These are phyloP conservation scores for Cervus canadensis DNA, from an alignment of 2,113 vertebrate species.

Conservation along the genomic window DNA sequence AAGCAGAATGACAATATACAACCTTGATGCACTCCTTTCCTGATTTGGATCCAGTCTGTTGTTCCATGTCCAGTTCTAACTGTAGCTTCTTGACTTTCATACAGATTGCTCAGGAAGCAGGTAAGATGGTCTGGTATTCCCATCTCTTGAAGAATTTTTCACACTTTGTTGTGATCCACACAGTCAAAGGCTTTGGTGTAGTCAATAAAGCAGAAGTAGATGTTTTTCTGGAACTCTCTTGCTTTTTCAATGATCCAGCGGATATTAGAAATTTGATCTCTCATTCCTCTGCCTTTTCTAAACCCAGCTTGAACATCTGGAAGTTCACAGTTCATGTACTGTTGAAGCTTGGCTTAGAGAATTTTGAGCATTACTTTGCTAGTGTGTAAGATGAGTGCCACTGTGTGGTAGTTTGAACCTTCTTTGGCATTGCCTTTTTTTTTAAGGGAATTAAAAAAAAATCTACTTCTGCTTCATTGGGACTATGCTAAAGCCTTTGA, in stretches of 20 bases:
- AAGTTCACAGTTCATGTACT: not conserved
- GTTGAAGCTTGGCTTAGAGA: not conserved
- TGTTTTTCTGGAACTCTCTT: not conserved
- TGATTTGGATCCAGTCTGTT: not conserved
- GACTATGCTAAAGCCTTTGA: not conserved
- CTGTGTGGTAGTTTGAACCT: not conserved
- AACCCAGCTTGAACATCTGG: not conserved
- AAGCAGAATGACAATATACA: not conserved
- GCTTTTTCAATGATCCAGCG: fast-evolving
- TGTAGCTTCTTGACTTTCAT: not conserved
- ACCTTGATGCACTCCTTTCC: not conserved
- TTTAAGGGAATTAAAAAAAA: not conserved
- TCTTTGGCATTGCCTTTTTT: not conserved
- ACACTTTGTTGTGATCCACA: not conserved
- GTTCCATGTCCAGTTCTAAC: not conserved
- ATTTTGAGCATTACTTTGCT: not conserved
- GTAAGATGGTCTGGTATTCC: not conserved
- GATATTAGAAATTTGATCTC: not conserved
- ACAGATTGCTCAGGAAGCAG: not conserved
- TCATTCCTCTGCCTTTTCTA: not conserved
- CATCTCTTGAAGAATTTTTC: not conserved
- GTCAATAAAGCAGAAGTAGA: not conserved
- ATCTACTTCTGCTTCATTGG: not conserved
- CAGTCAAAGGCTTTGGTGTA: not conserved
- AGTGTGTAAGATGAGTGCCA: not conserved